These are phyloP conservation scores for Ctenomys sociabilis DNA, from an alignment of 2,113 vertebrate species.

Conservation along the genomic window DNA sequence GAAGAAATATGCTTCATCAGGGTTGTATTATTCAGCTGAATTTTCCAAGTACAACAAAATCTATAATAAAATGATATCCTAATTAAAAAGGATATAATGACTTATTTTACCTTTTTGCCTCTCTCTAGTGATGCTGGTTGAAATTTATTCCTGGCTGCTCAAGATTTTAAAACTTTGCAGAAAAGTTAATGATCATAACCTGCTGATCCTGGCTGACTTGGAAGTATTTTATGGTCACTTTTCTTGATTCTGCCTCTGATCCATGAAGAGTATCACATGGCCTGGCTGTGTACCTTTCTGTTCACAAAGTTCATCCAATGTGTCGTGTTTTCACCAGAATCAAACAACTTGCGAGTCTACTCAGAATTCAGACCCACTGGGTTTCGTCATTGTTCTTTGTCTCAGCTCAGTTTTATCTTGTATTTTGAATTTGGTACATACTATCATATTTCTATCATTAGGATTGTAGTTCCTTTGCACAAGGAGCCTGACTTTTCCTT, in stretches of 20 bases:
- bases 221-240: background rate
- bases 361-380: background rate
- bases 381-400: background rate
- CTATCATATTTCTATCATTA: background rate
- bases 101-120: background rate
- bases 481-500: background rate
- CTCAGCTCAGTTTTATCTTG: background rate
- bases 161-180: background rate
- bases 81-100: background rate
- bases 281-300: background rate
- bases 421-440: background rate
- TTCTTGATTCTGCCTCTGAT: background rate
- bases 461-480: background rate
- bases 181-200: background rate
- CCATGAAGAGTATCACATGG: background rate
- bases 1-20: background rate
- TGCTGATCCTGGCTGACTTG: background rate
- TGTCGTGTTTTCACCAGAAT: background rate
- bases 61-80: background rate
- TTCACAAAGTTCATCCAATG: background rate
- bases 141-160: background rate
- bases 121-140: background rate
- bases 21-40: conserved; percentile 18
- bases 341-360: background rate
- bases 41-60: conserved; percentile 11